Evolutionary conservation across 1,140 invertebrate species (phyloP), one percentile per base, ranked within the genome.

Genomic region (Drosophila burlai): DNA sequence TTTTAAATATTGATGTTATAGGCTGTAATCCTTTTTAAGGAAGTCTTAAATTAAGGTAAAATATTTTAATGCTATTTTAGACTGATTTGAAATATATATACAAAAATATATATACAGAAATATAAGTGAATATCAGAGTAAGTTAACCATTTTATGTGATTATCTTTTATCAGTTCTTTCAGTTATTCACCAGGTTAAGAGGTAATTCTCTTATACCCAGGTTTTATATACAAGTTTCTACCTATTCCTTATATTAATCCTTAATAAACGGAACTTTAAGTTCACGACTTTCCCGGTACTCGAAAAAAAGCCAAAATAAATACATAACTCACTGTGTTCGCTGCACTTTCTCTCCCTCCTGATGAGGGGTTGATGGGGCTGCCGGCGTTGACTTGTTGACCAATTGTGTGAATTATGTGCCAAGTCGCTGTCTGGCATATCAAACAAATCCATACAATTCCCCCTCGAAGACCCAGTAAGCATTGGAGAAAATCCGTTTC

Each of bases 331-430:
- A 67, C 67, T 16, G 18, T 11, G 31, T 11, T 43, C 15, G 18
- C 21, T 42, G 36, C 38, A 49, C 55, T 65, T 66, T 10, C 18
- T 18, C 62, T 47, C 24, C 43, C 34, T 26, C 10, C 11, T 31
- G 64, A 4, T 40, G 18, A 26, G 42, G 43, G 49, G 26, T 31
- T 31, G 26, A 52, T 72, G 62, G 60, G 64, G 0, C 9, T 36
- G 31, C 36, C 29, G 10, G 11, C 57, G 55, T 47, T 67, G 75
- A 76, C 62, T 66, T 79, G 68, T 79, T 86, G 75, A 75, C 82
- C 83, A 76, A 78, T 77, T 78, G 76, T 62, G 58, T 89, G 76
- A 86, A 86, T 89, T 86, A 83, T 87, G 80, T 74, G 52, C 61
- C 47, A 63, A 68, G 76, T 68, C 64, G 77, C 63, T 55, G 67